phyloP scores from a whole-genome alignment of 2,888 invertebrate genomes.

The Drosophila affinis region DNA sequence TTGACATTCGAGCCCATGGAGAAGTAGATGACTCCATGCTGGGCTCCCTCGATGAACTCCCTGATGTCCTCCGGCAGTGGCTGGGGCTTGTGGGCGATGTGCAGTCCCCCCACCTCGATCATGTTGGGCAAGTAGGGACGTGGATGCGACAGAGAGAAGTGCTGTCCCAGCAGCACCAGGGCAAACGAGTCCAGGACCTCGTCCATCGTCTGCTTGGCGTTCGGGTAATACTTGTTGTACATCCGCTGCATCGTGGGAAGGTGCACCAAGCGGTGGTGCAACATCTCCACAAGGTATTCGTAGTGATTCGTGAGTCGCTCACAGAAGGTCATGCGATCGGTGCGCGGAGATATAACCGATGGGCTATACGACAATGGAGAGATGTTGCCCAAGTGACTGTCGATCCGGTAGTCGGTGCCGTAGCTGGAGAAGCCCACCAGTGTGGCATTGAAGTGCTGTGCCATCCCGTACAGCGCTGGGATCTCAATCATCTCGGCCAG shows the following conservation, averaged over 20 bases:
- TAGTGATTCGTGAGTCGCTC: constrained; percentile 80
- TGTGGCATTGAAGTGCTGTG: constrained; percentile 72
- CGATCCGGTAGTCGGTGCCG: constrained; percentile 61
- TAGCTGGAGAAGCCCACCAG: constrained; percentile 64
- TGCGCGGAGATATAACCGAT: constrained; percentile 55
- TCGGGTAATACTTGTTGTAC: constrained; percentile 68
- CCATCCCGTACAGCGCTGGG: constrained; percentile 79
- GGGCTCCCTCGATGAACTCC: constrained; percentile 81
- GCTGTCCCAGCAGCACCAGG: constrained; percentile 80
- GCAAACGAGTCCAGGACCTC: constrained; percentile 73
- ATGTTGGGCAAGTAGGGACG: constrained; percentile 81
- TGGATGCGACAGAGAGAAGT: constrained; percentile 74
- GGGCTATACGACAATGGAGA: constrained; percentile 80
- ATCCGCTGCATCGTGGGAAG: constrained; percentile 69
- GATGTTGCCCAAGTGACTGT: constrained; percentile 65
- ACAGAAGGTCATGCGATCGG: constrained; percentile 79
- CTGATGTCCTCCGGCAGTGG: constrained; percentile 78
- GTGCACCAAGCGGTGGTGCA: constrained; percentile 56
- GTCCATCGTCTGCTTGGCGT: constrained; percentile 57
- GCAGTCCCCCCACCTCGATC: constrained; percentile 82
- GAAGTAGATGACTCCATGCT: constrained; percentile 84
- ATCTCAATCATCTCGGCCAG: constrained; percentile 78
- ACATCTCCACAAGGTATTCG: constrained; percentile 45
- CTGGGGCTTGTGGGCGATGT: constrained; percentile 70
- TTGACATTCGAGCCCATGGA: constrained; percentile 83